Base-by-base conservation (phyloP, 1,140 invertebrate species). In the Zelostemma sp. region DNA sequence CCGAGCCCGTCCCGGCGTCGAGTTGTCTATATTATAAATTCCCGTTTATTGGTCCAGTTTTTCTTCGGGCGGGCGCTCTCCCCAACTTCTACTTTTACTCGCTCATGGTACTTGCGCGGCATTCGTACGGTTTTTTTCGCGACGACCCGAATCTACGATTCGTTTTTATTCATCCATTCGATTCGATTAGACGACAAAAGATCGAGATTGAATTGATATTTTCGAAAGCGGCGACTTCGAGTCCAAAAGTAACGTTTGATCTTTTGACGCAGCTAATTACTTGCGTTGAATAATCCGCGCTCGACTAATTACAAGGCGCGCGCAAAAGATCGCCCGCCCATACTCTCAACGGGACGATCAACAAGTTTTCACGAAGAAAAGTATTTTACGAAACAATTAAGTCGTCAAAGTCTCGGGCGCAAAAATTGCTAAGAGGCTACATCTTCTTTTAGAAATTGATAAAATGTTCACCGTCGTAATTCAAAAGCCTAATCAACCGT, bases 21-120 rank as follows among this genome's bases (percentile, higher is more conserved):
- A 61, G 43, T 58, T 64, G 57, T 64, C 64, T 43, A 43, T 67
- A 3, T 28, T 28, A 69, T 73, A 69, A 68, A 70, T 64, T 73
- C 60, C 57, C 55, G 72, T 63, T 74, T 71, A 74, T 71, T 68
- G 61, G 57, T 71, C 60, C 48, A 71, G 64, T 65, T 74, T 74
- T 68, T 74, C 63, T 48, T 8, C 14, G 16, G 51, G 53, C 61
- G 57, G 57, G 62, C 61, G 68, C 60, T 65, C 53, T 46, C 14
- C 54, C 17, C 41, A 16, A 40, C 19, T 51, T 54, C 40, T 28
- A 62, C 65, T 73, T 73, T 73, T 73, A 68, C 65, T 67, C 35
- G 54, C 4, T 25, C 28, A 35, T 25, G 17, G 17, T 38, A 19
- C 40, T 18, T 45, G 55, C 45, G 57, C 49, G 68, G 55, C 66